Base-by-base conservation (phyloP, 37 sponge, comb jelly and placozoan species). In the Bolinopsis microptera region DNA sequence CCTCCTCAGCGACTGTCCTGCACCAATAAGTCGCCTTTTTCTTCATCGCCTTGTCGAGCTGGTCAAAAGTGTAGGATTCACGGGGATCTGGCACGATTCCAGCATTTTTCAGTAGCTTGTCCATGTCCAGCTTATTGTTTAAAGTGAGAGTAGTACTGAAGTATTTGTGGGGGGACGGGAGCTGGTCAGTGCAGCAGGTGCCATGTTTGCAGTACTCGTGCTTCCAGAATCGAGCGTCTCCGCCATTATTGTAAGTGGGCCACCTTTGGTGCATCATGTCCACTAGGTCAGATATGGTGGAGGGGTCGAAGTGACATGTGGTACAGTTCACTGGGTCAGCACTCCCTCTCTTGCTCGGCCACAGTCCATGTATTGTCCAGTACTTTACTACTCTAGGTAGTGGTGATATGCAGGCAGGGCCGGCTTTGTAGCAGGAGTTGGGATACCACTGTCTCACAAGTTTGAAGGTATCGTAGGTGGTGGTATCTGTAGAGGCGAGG, bases 121-220 rank as follows among this genome's bases (percentile, higher is more conserved):
- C 83, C 5, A 80, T 28, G 38, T 80, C 38, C 8, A 36, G 23
- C 35, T 80, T 2, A 3, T 9, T 38, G 38, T 80, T 21, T 2
- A 80, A 38, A 0, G 36, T 5, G 35, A 80, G 83, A 80, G 83
- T 23, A 24, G 3, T 33, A 13, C 38, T 8, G 83, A 80, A 80
- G 38, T 34, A 80, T 1, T 32, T 5, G 83, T 80, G 83, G 2
- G 31, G 23, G 0, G 33, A 35, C 35, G 23, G 13, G 36, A 80
- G 83, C 23, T 35, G 8, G 38, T 80, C 36, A 1, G 28, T 28
- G 16, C 28, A 21, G 36, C 83, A 80, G 28, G 36, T 80, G 8
- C 83, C 83, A 38, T 80, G 83, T 1, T 80, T 80, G 38, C 83
- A 80, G 36, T 80, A 80, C 83, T 80, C 83, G 38, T 80, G 33